Conservation (phyloP, 2,888 invertebrate species). For the Diaperis boleti region DNA sequence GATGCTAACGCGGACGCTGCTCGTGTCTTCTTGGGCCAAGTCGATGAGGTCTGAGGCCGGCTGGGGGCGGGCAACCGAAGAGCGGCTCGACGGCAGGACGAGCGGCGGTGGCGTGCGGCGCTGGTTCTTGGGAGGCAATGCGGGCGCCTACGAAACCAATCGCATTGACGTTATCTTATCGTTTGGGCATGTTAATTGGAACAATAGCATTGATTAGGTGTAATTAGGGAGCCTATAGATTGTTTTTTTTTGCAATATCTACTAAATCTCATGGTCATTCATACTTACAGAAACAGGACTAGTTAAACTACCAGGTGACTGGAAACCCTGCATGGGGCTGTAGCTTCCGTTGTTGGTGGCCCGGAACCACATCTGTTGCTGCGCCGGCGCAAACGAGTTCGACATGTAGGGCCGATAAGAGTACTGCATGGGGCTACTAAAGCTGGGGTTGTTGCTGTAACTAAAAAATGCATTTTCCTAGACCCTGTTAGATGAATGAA, state of each 20-base stretch:
- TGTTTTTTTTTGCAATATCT: too few species aligned
- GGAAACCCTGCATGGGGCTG: not conserved
- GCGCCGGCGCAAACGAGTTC: not conserved
- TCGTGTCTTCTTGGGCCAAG: slow-evolving; percentile 69
- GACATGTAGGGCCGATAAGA: slow-evolving; percentile 24
- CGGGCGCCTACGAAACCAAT: slow-evolving; percentile 51
- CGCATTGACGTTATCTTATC: slow-evolving; percentile 23
- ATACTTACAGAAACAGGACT: not conserved
- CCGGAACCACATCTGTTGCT: slow-evolving; percentile 13
- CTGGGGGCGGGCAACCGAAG: slow-evolving; percentile 24
- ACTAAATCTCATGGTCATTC: too few species aligned
- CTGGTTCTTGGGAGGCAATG: slow-evolving; percentile 63
- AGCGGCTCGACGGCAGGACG: slow-evolving; percentile 47
- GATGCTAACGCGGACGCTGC: slow-evolving; percentile 75
- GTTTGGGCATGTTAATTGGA: not conserved
- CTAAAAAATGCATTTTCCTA: slow-evolving; percentile 1
- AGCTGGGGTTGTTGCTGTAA: slow-evolving; percentile 32
- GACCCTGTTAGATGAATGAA: slow-evolving; percentile 9
- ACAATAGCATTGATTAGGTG: too few species aligned
- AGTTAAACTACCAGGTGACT: not conserved
- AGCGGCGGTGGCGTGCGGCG: slow-evolving; percentile 58
- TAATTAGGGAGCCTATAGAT: too few species aligned
- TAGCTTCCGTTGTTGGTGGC: slow-evolving; percentile 15
- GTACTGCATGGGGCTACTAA: slow-evolving; percentile 13
- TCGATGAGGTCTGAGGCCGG: slow-evolving; percentile 64